Evolutionary conservation across 2,888 invertebrate species (phyloP).

Genomic region (Anorthoa munda): DNA sequence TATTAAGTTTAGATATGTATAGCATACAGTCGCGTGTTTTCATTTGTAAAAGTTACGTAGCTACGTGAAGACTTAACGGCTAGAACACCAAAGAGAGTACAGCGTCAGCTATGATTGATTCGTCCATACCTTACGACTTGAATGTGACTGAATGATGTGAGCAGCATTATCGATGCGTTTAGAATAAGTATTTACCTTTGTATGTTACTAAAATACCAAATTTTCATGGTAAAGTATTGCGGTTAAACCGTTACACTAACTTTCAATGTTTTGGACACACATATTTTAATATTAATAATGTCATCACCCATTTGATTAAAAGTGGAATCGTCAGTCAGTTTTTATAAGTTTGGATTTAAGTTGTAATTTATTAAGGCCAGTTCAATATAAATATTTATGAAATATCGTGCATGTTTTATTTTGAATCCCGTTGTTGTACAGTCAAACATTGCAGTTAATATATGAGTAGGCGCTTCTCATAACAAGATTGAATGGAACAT

Average conservation of each 20-base stretch:
- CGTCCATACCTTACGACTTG: conserved; percentile 71
- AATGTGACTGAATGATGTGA: conserved; percentile 71
- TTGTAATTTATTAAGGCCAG: conserved; percentile 87
- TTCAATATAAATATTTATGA: conserved; percentile 85
- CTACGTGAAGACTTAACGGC: conserved; percentile 82
- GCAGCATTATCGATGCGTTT: conserved; percentile 69
- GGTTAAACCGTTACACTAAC: conserved; percentile 76
- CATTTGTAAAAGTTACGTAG: conserved; percentile 68
- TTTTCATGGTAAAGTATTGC: conserved; percentile 63
- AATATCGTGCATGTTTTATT: conserved; percentile 66
- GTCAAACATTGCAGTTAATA: conserved; percentile 1
- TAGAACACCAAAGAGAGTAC: conserved; percentile 89
- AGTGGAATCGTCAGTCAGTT: conserved; percentile 76
- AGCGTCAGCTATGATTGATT: conserved; percentile 71
- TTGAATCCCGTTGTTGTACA: not conserved
- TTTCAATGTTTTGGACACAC: conserved; percentile 52
- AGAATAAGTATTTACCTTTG: conserved; percentile 56
- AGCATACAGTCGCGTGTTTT: conserved; percentile 65
- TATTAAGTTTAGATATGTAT: conserved; percentile 65
- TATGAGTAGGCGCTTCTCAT: conserved; percentile 1
- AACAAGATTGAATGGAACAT: not conserved
- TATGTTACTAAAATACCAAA: conserved; percentile 63
- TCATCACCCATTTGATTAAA: conserved; percentile 54
- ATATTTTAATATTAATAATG: conserved; percentile 34
- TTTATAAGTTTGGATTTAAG: conserved; percentile 76